Conservation (phyloP, 2,888 invertebrate species). For the Polylopha cassiicola region DNA sequence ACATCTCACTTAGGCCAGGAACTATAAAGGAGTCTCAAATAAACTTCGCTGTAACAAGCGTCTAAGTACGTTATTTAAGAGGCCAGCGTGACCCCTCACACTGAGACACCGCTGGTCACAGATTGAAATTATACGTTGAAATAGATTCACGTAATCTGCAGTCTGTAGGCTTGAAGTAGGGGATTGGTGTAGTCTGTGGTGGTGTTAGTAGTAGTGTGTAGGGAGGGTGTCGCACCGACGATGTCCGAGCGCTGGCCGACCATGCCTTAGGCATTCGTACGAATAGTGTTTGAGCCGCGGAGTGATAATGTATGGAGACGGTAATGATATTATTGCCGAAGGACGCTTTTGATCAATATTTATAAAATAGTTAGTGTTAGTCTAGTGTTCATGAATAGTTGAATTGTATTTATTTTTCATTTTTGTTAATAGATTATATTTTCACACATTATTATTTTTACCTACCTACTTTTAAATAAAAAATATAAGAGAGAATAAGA, state of each 20-base stretch:
- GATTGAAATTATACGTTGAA: neutral
- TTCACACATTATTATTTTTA: too few species aligned
- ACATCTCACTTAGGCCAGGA: conserved; percentile 32
- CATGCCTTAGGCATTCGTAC: conserved; percentile 25
- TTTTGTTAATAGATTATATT: too few species aligned
- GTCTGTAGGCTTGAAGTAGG: neutral
- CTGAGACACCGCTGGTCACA: conserved; percentile 2
- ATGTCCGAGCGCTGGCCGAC: conserved; percentile 25
- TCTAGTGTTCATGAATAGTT: too few species aligned
- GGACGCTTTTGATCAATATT: too few species aligned
- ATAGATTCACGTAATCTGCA: neutral
- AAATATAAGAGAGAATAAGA: too few species aligned
- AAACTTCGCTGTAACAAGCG: conserved; percentile 45
- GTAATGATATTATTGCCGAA: too few species aligned
- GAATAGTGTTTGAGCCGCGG: conserved; percentile 13
- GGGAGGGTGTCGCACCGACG: conserved; percentile 20
- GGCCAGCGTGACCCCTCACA: conserved; percentile 24
- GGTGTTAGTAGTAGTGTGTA: conserved; percentile 5
- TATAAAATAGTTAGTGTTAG: too few species aligned
- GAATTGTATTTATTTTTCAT: too few species aligned
- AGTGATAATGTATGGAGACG: conserved; percentile 1
- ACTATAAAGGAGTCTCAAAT: conserved; percentile 42
- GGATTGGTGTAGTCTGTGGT: too few species aligned
- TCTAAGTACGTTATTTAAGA: conserved; percentile 45
- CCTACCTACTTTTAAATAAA: too few species aligned